Conservation (phyloP, 2,888 invertebrate species). For the Parnassius smintheus region DNA sequence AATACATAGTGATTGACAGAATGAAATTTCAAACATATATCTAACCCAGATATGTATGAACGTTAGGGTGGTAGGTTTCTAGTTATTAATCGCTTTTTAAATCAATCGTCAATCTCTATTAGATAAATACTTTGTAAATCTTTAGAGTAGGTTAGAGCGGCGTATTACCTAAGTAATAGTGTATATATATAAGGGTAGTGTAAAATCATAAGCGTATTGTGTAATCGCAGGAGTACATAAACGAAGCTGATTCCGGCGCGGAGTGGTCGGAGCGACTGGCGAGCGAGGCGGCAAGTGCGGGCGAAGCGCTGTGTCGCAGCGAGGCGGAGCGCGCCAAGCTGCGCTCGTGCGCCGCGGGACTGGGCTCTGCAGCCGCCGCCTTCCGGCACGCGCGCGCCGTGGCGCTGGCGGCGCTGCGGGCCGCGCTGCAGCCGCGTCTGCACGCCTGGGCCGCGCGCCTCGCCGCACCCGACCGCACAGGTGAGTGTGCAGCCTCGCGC, state of each 20-base stretch:
- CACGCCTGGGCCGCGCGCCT: conserved; percentile 54
- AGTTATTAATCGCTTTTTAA: too few species aligned
- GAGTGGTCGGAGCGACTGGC: conserved; percentile 91
- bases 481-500: too few species aligned
- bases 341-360: conserved; percentile 59
- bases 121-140: too few species aligned
- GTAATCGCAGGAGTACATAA: conserved; percentile 85
- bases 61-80: too few species aligned
- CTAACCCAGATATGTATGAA: too few species aligned
- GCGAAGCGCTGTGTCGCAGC: conserved; percentile 51
- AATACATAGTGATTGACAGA: too few species aligned
- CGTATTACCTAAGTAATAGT: too few species aligned
- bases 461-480: conserved; percentile 34
- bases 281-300: conserved; percentile 85
- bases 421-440: conserved; percentile 49
- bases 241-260: conserved; percentile 94
- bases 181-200: too few species aligned
- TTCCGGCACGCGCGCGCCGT: conserved; percentile 56
- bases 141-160: too few species aligned
- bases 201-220: too few species aligned
- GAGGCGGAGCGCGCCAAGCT: conserved; percentile 56
- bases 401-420: conserved; percentile 47
- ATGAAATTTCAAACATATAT: too few species aligned
- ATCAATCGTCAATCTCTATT: too few species aligned
- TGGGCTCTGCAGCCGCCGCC: conserved; percentile 56